Percentiles rank a stretch among this genome's conserved stretches.
Evolutionary conservation across 2,797 vertebrate species (phyloP).

Genomic region (Alcedo quadribrachys): DNA sequence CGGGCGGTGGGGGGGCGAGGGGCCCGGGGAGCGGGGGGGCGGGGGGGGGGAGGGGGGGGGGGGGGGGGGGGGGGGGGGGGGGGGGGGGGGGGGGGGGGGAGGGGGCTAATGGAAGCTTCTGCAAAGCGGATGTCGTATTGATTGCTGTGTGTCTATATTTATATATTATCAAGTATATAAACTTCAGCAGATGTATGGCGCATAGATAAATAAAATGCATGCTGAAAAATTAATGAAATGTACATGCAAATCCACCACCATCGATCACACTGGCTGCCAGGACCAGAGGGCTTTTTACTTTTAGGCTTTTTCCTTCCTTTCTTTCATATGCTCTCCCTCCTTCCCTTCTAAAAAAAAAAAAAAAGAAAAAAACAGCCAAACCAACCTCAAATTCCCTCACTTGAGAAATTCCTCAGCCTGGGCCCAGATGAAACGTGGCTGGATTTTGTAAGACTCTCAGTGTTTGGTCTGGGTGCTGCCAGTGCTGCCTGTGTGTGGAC

Average conservation of each 20-base stretch:
- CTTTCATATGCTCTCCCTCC: slow-evolving; percentile 28
- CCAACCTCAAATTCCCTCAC: background rate
- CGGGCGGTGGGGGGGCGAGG: no score
- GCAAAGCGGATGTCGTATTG: slow-evolving; percentile 81
- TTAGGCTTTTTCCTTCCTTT: slow-evolving; percentile 67
- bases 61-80: background rate
- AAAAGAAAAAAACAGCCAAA: background rate
- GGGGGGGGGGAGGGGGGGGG: no score
- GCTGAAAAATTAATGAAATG: slow-evolving; percentile 83
- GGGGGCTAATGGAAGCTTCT: slow-evolving; percentile 80
- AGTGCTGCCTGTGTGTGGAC: background rate
- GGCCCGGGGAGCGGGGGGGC: no score
- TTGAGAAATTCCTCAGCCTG: slow-evolving; percentile 71
- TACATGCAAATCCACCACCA: slow-evolving; percentile 75
- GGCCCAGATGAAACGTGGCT: slow-evolving; percentile 5
- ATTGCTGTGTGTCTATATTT: slow-evolving; percentile 81
- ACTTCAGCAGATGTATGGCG: slow-evolving; percentile 81
- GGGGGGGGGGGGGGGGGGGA: background rate
- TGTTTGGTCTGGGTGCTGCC: background rate
- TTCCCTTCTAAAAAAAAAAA: background rate
- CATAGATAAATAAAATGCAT: slow-evolving; percentile 83
- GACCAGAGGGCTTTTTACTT: slow-evolving; percentile 72
- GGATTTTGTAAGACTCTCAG: slow-evolving; percentile 10
- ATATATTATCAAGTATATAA: slow-evolving; percentile 81
- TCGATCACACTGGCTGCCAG: slow-evolving; percentile 68